These are phyloP conservation scores for Nematopogon swammerdamellus DNA, from an alignment of 2,888 invertebrate genomes.

Conservation along the genomic window DNA sequence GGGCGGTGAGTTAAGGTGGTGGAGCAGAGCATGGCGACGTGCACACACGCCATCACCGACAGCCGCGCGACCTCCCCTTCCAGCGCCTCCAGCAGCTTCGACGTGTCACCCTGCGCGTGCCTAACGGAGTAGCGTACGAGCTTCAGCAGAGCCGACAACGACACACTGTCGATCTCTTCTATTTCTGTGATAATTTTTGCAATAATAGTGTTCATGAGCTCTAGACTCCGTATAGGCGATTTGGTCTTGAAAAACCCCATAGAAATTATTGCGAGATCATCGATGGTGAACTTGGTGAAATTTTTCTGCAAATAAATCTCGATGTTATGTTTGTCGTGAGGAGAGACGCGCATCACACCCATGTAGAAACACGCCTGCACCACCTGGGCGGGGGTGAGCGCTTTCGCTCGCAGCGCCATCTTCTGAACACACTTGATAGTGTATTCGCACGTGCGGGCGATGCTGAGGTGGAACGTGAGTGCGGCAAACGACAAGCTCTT, in stretches of 20 bases:
- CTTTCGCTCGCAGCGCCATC: slow-evolving; percentile 53
- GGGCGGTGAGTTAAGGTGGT: slow-evolving; percentile 34
- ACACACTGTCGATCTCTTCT: slow-evolving; percentile 59
- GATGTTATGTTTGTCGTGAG: slow-evolving; percentile 62
- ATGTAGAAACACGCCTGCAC: slow-evolving; percentile 67
- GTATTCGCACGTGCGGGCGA: slow-evolving; percentile 55
- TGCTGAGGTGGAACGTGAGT: slow-evolving; percentile 60
- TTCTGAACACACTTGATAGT: slow-evolving; percentile 49
- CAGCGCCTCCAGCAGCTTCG: slow-evolving; percentile 50
- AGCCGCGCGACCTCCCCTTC: slow-evolving; percentile 54
- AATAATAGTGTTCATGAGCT: slow-evolving; percentile 49
- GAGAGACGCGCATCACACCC: slow-evolving; percentile 54
- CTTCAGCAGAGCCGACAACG: slow-evolving; percentile 65
- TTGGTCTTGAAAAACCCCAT: slow-evolving; percentile 78
- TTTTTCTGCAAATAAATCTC: slow-evolving; percentile 54
- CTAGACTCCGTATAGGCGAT: slow-evolving; percentile 54
- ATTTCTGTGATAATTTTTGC: slow-evolving; percentile 45
- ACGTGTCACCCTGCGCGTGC: slow-evolving; percentile 34
- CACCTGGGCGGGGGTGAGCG: slow-evolving; percentile 58
- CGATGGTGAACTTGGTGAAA: slow-evolving; percentile 54
- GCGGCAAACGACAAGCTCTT: slow-evolving; percentile 59
- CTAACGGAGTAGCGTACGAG: slow-evolving; percentile 57
- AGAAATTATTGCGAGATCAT: slow-evolving; percentile 68
- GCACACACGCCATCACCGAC: slow-evolving; percentile 61
- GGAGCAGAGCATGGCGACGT: slow-evolving; percentile 62